phyloP scores from a whole-genome alignment of 2,888 invertebrate species.

The Erebia aethiops region DNA sequence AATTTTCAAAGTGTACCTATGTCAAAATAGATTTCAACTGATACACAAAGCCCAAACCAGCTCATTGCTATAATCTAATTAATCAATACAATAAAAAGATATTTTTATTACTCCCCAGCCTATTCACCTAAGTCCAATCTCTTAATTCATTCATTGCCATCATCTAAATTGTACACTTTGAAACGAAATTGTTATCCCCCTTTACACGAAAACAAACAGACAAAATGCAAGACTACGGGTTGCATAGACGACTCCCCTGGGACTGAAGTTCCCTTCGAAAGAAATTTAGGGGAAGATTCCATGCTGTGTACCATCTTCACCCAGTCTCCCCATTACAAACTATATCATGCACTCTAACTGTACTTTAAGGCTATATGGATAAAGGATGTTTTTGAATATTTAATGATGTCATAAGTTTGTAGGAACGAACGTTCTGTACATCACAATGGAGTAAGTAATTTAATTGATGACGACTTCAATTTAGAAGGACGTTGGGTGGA shows the following conservation, averaged over 20 bases:
- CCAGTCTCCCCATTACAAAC: conserved; percentile 43
- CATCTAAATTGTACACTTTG: conserved; percentile 41
- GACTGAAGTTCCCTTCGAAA: conserved; percentile 56
- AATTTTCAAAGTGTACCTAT: too few relatives aligned
- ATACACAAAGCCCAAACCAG: too few relatives aligned
- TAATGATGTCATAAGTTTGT: conserved; percentile 22
- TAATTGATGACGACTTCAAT: conserved; percentile 81
- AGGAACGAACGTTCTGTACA: conserved; percentile 47
- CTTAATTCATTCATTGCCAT: conserved; percentile 36
- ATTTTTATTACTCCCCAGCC: neutral
- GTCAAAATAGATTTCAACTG: too few relatives aligned
- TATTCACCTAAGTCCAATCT: conserved; percentile 17
- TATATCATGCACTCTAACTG: conserved; percentile 5
- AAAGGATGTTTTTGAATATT: conserved; percentile 26
- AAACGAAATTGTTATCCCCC: conserved; percentile 49
- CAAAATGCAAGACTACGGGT: conserved; percentile 60
- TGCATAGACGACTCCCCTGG: conserved; percentile 65
- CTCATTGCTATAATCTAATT: too few relatives aligned
- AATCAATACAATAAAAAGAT: neutral
- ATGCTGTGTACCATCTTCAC: conserved; percentile 53
- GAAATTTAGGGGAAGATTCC: conserved; percentile 60
- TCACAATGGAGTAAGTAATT: conserved; percentile 76
- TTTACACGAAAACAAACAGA: conserved; percentile 55
- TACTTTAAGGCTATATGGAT: conserved; percentile 1
- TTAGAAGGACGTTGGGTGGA: conserved; percentile 68